Evolutionary conservation across 2,888 invertebrate genomes (phyloP), one percentile per base, ranked within the genome.

Genomic region (Thereva nobilitata): DNA sequence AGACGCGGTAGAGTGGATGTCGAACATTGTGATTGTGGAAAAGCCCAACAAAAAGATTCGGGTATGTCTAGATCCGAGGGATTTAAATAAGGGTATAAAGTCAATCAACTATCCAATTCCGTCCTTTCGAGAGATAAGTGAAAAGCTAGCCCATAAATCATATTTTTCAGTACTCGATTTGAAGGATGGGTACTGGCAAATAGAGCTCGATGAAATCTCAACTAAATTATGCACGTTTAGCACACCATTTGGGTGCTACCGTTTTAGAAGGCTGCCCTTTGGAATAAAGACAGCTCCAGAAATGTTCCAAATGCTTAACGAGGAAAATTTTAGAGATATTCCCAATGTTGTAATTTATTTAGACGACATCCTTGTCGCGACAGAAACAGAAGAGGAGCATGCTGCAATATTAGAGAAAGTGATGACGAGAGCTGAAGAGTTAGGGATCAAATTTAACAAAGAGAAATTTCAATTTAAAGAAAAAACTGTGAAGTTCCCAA

Each of bases 91-190:
- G 1, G 72, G 72, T 0, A 72, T 73, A 0, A 70, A 70, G 38
- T 55, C 70, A 37, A 71, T 73, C 49, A 72, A 73, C 0, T 74
- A 74, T 54, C 73, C 72, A 1, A 44, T 75, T 0, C 75, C 71
- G 1, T 67, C 71, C 6, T 73, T 74, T 44, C 49, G 59, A 0
- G 66, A 68, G 9, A 74, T 74, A 2, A 45, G 74, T 35, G 71
- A 71, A 12, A 72, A 72, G 9, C 63, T 75, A 4, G 56, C 71
- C 0, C 38, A 53, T 5, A 74, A 74, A 8, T 50, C 67, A 5
- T 74, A 71, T 45, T 73, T 75, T 8, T 70, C 72, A 1, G 72
- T 73, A 0, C 53, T 75, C 5, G 72, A 71, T 67, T 49, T 71
- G 3, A 74, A 71, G 37, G 70, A 71, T 3, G 74, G 73, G 0